Percentiles rank a stretch among this genome's conserved stretches.
These are phyloP conservation scores for Cariama cristata DNA, from an alignment of 2,113 vertebrate genomes.

Conservation along the genomic window DNA sequence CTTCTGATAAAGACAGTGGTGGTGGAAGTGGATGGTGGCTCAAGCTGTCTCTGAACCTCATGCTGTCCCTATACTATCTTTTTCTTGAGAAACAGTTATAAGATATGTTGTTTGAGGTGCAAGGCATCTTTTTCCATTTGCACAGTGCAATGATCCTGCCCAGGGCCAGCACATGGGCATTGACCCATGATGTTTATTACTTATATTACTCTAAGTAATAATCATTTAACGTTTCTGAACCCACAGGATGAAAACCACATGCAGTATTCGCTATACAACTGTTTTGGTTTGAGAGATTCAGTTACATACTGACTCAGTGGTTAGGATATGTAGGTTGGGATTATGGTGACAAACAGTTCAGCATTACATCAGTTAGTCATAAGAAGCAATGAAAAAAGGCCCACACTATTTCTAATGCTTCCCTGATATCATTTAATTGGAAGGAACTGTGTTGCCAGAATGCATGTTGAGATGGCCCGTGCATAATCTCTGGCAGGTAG, in stretches of 20 bases:
- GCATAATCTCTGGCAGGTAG: background rate
- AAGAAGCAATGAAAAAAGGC: slow-evolving; percentile 10
- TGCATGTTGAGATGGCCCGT: background rate
- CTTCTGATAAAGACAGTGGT: background rate
- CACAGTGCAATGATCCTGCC: background rate
- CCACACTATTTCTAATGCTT: slow-evolving; percentile 19
- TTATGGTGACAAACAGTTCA: slow-evolving; percentile 8
- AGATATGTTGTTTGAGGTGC: background rate
- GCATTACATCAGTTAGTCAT: slow-evolving; percentile 48
- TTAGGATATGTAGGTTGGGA: slow-evolving; percentile 49
- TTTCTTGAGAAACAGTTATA: background rate
- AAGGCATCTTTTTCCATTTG: background rate
- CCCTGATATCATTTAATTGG: slow-evolving; percentile 15
- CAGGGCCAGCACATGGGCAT: background rate
- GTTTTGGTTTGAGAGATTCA: slow-evolving; percentile 24
- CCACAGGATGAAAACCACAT: background rate
- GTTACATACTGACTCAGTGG: slow-evolving; percentile 48
- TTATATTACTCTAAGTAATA: background rate
- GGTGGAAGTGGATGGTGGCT: background rate
- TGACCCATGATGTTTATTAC: background rate
- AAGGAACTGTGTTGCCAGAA: slow-evolving; percentile 4
- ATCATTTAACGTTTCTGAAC: background rate
- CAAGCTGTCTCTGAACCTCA: background rate
- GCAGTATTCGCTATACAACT: background rate
- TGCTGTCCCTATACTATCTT: background rate